Evolutionary conservation across 2,888 invertebrate genomes (phyloP).

Genomic region (Phengaris arion): DNA sequence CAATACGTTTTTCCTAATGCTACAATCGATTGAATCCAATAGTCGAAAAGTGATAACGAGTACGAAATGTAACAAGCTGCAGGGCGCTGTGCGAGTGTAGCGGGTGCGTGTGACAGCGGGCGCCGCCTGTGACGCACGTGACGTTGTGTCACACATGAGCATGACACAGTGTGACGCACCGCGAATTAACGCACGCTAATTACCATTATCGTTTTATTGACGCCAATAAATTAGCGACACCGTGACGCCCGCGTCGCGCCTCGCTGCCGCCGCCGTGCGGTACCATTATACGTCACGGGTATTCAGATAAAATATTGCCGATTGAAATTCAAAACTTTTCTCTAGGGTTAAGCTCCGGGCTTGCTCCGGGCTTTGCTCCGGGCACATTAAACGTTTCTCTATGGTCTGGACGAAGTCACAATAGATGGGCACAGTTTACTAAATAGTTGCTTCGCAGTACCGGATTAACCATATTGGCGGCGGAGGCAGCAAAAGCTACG

Average conservation of each 20-base stretch:
- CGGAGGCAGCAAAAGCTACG: too few relatives aligned
- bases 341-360: not conserved
- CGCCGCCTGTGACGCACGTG: constrained; percentile 14
- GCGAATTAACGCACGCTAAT: constrained; percentile 8
- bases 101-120: constrained; percentile 4
- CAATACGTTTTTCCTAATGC: not conserved
- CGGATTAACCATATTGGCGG: too few relatives aligned
- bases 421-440: too few relatives aligned
- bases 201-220: constrained; percentile 18
- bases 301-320: not conserved
- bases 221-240: constrained; percentile 16
- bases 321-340: not conserved
- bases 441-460: too few relatives aligned
- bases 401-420: not conserved
- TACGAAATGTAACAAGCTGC: not conserved
- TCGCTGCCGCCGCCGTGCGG: not conserved
- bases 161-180: constrained; percentile 7
- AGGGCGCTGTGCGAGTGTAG: not conserved
- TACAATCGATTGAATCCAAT: not conserved
- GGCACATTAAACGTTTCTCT: constrained; percentile 20
- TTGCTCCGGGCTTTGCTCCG: not conserved
- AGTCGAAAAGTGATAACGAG: not conserved
- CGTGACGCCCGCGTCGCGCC: constrained; percentile 9
- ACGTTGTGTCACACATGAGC: not conserved
- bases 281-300: not conserved